Evolutionary conservation across 2,888 invertebrate species (phyloP), one percentile per base, ranked within the genome.

Genomic region (Amaurobius ferox): DNA sequence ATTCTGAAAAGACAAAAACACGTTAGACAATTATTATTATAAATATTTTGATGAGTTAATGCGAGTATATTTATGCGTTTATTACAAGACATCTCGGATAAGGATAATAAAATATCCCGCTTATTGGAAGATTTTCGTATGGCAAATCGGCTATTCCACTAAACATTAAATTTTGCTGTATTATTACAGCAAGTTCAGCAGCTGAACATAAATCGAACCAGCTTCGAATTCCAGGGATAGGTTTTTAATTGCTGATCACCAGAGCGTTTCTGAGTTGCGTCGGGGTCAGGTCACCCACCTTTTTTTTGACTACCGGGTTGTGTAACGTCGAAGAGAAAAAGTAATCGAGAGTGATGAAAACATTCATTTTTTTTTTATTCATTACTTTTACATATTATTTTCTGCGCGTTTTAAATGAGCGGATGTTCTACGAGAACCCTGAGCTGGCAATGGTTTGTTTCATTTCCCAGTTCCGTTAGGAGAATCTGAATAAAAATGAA

Each of bases 221-320:
- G 35, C 6, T 35, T 35, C 35, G 35, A 35, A 35, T 35, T 35
- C 9, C 5, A 7, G 5, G 5, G 5, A 35, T 35, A 7, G 35
- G 6, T 35, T 23, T 55, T 23, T 55, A 55, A 55, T 55, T 55
- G 55, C 55, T 55, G 55, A 23, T 3, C 55, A 55, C 23, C 55
- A 11, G 55, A 55, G 55, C 55, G 55, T 55, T 55, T 55, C 55
- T 55, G 5, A 3, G 55, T 16, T 11, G 2, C 11, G 23, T 23
- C 23, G 55, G 55, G 55, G 55, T 55, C 55, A 55, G 55, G 55
- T 55, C 55, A 55, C 55, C 55, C 23, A 55, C 55, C 55, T 55
- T 55, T 55, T 35, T n/a, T 35, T 35, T 2, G 9, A 44, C 44
- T 44, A 44, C 44, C 44, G 44, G 44, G 44, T 44, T 44, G 44